Conservation (phyloP, 2,888 invertebrate genomes). For the Eulithis testata region DNA sequence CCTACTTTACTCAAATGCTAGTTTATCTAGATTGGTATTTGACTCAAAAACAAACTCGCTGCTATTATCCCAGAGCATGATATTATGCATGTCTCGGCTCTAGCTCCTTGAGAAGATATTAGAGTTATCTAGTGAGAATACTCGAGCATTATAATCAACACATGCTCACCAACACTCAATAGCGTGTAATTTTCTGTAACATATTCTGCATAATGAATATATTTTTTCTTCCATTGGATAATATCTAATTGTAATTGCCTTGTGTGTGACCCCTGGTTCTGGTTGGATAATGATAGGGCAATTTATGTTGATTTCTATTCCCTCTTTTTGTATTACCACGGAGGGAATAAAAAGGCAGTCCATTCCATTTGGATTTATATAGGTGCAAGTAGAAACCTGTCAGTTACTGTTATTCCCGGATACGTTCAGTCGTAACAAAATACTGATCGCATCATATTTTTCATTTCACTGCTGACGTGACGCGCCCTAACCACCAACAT, state of each 20-base stretch:
- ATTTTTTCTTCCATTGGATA: no score
- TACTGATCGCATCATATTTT: slow-evolving; percentile 27
- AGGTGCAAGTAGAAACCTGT: neutral
- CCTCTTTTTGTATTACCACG: neutral
- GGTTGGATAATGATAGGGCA: neutral
- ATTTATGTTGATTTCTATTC: neutral
- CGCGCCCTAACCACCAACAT: slow-evolving; percentile 12
- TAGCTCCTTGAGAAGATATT: no score
- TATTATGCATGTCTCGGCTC: no score
- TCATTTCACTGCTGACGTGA: slow-evolving; percentile 22
- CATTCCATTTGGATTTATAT: neutral
- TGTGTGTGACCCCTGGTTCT: no score
- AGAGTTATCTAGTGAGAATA: no score
- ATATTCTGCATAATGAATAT: no score
- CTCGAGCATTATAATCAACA: no score
- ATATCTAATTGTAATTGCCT: no score
- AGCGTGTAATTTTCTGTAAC: no score
- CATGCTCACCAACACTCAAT: no score
- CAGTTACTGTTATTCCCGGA: slow-evolving; percentile 10
- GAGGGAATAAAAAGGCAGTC: neutral
- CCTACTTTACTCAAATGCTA: slow-evolving; percentile 20
- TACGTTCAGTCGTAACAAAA: slow-evolving; percentile 18
- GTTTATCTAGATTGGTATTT: slow-evolving; percentile 5
- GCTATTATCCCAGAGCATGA: no score
- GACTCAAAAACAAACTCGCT: no score